phyloP scores from a whole-genome alignment of 2,888 invertebrate genomes.

The Cylloceria caligata region DNA sequence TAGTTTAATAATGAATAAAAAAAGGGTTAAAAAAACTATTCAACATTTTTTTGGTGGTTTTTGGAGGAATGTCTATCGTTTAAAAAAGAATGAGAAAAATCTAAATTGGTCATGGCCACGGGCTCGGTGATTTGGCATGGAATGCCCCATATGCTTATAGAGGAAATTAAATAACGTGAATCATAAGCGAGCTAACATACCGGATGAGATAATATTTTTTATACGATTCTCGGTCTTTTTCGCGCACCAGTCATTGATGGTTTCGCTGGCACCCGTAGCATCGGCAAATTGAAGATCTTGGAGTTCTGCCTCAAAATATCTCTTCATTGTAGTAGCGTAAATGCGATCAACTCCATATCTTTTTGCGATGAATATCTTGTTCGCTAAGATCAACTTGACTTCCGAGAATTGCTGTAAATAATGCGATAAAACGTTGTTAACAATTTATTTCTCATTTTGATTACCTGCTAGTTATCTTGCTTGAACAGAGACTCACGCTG shows the following conservation, averaged over 20 bases:
- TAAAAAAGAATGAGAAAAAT: no score
- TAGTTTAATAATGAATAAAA: no score
- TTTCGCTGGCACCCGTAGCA: constrained; percentile 82
- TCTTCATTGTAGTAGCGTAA: no score
- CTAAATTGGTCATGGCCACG: no score
- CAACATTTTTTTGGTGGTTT: no score
- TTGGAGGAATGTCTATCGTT: no score
- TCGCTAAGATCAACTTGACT: constrained; percentile 89
- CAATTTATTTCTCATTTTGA: not conserved
- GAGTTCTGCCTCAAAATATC: no score
- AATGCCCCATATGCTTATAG: no score
- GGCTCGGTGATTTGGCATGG: no score
- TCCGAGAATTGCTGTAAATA: constrained; percentile 82
- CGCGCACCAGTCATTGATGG: constrained; percentile 93
- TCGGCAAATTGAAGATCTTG: constrained; percentile 88
- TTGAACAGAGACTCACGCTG: constrained; percentile 71
- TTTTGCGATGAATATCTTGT: constrained; percentile 89
- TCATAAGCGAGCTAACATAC: constrained; percentile 73
- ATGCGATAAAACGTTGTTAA: constrained; percentile 26
- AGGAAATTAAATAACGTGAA: not conserved
- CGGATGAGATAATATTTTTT: constrained; percentile 88
- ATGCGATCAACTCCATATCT: constrained; percentile 86
- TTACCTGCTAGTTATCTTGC: not conserved
- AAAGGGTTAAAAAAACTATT: no score
- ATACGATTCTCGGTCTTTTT: constrained; percentile 93